Evolutionary conservation across 2,113 vertebrate species (phyloP).

Genomic region (Anguilla japonica): DNA sequence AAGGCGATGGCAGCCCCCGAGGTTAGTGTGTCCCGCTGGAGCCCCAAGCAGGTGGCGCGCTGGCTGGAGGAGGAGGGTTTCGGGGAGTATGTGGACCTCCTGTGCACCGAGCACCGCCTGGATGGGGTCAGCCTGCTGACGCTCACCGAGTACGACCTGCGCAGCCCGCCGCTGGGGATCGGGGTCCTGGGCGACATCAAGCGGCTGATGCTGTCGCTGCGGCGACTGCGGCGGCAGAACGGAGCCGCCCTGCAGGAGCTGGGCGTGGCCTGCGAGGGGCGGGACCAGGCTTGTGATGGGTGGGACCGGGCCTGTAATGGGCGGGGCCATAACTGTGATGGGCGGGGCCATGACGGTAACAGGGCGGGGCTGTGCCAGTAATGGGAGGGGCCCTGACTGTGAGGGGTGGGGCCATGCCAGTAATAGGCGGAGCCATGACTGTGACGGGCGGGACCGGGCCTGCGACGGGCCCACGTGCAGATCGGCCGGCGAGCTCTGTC

Average conservation of each 20-base stretch:
- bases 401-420: slow-evolving; percentile 79
- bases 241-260: slow-evolving; percentile 87
- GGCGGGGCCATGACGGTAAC: slow-evolving; percentile 79
- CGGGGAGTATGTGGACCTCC: slow-evolving; percentile 88
- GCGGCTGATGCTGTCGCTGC: slow-evolving; percentile 89
- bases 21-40: slow-evolving; percentile 85
- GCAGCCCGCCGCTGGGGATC: slow-evolving; percentile 92
- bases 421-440: slow-evolving; percentile 81
- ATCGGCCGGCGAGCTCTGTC: slow-evolving; percentile 77
- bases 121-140: slow-evolving; percentile 90
- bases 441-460: slow-evolving; percentile 81
- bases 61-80: slow-evolving; percentile 97
- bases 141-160: slow-evolving; percentile 92
- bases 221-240: slow-evolving; percentile 92
- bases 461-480: slow-evolving; percentile 62
- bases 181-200: slow-evolving; percentile 96
- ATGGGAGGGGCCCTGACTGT: slow-evolving; percentile 79
- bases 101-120: slow-evolving; percentile 90
- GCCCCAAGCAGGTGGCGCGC: slow-evolving; percentile 87
- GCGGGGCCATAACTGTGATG: slow-evolving; percentile 81
- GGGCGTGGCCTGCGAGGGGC: slow-evolving; percentile 77
- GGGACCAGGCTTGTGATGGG: slow-evolving; percentile 80
- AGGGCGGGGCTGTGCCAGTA: slow-evolving; percentile 78
- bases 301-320: slow-evolving; percentile 77
- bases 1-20: slow-evolving; percentile 78